These are phyloP conservation scores for Nasonia vitripennis DNA, from an alignment of 1,140 invertebrate genomes.

Conservation along the genomic window DNA sequence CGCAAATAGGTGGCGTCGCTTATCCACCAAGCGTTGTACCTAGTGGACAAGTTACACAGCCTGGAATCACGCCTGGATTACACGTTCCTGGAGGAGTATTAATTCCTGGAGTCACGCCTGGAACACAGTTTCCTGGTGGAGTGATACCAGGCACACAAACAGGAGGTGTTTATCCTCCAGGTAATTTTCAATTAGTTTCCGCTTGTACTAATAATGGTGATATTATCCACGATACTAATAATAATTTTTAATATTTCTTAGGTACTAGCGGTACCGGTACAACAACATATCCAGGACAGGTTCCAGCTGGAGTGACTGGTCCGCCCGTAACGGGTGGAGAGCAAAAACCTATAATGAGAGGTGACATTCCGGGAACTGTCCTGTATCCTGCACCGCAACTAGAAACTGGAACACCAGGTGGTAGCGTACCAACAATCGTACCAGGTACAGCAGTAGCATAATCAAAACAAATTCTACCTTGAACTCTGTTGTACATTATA, in stretches of 20 bases:
- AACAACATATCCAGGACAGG: neutral
- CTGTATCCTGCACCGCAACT: conserved; percentile 39
- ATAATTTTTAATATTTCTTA: neutral
- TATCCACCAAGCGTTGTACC: neutral
- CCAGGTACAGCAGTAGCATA: conserved; percentile 5
- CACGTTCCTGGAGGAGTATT: neutral
- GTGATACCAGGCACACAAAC: neutral
- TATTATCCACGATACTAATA: neutral
- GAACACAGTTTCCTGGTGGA: neutral
- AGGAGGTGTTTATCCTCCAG: neutral
- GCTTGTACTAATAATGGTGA: neutral
- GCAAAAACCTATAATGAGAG: conserved; percentile 39
- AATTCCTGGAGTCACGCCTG: neutral
- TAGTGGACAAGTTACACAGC: too few species aligned
- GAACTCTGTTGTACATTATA: neutral
- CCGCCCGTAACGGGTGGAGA: neutral
- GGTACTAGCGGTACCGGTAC: neutral
- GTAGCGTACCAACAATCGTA: neutral
- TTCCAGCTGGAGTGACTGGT: neutral
- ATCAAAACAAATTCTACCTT: too few species aligned
- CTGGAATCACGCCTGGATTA: neutral
- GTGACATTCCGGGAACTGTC: conserved; percentile 37
- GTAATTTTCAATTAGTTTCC: neutral
- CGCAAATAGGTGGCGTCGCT: neutral
- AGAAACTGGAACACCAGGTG: neutral